Base-by-base conservation (phyloP, 2,113 vertebrate genomes). In the Pangasianodon gigas region DNA sequence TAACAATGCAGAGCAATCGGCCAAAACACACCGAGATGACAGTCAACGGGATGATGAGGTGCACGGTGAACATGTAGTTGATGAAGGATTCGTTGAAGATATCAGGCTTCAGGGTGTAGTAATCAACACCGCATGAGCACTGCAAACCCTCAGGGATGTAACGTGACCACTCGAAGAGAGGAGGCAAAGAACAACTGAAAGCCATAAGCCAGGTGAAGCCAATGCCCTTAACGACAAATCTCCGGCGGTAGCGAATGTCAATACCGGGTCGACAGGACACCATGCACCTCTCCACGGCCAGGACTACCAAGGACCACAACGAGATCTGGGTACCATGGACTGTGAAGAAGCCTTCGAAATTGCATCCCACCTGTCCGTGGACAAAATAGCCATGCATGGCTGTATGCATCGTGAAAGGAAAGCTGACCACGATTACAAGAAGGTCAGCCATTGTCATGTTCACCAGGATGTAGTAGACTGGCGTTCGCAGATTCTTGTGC, bases 101-200 rank as follows among this genome's bases (percentile, higher is more conserved):
- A 89, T 97, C 96, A 0, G 97, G 97, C 87, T 95, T 96, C 71
- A 95, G 92, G 0, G 97, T 98, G 91, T 97, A 98, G 67, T 97
- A 97, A 94, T 98, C 97, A 0, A 97, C 94, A 74, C 97, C 97
- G 0, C 97, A 98, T 0, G 97, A 97, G 91, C 97, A 97, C 89
- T 98, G 97, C 96, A 98, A 95, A 54, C 97, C 97, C 90, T 98
- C 97, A 0, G 97, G 97, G 92, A 98, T 97, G 92, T 97, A 98
- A 91, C 97, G 96, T 93, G 97, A 97, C 97, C 97, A 97, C 91
- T 97, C 97, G 0, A 95, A 37, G 0, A 98, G 94, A 0, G 97
- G 97, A 0, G 97, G 97, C 3, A 87, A 91, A 0, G 97, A 96
- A 0, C 97, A 98, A 0, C 97, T 92, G 93, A 96, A 10, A 0